Percentiles rank a stretch among this genome's conserved stretches.
These are phyloP conservation scores for Agriopis aurantiaria DNA, from an alignment of 2,888 invertebrate genomes.

Conservation along the genomic window DNA sequence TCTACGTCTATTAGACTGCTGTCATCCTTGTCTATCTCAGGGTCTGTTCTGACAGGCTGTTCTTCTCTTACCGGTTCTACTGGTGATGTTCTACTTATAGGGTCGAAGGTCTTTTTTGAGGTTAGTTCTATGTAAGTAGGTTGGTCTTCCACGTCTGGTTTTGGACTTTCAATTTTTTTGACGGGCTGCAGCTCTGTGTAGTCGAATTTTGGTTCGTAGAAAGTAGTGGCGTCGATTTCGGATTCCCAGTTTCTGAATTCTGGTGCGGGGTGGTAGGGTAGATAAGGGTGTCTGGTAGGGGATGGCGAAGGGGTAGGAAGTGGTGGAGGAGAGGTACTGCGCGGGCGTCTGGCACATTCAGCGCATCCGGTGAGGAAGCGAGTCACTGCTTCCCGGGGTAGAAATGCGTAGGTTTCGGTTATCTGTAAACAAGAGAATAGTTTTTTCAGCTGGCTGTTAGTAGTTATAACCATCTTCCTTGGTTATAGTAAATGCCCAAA, in stretches of 20 bases:
- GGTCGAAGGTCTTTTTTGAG: conserved; percentile 72
- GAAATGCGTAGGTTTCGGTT: conserved; percentile 97
- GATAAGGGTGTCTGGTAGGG: conserved; percentile 76
- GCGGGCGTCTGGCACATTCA: conserved; percentile 94
- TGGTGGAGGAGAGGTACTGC: conserved; percentile 87
- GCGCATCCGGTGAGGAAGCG: conserved; percentile 97
- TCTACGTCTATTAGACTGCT: conserved; percentile 82
- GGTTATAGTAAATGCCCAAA: not conserved
- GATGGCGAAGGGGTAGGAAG: conserved; percentile 82
- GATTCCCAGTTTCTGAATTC: conserved; percentile 85
- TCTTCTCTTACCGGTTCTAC: conserved; percentile 77
- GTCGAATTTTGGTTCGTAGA: conserved; percentile 74
- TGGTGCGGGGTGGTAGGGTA: conserved; percentile 76
- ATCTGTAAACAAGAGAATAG: conserved; percentile 88
- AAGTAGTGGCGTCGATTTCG: conserved; percentile 83
- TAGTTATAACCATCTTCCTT: not conserved
- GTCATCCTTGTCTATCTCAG: conserved; percentile 82
- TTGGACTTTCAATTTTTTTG: conserved; percentile 79
- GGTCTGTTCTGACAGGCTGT: conserved; percentile 76
- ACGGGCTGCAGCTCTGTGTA: conserved; percentile 77
- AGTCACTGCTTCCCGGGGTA: conserved; percentile 98
- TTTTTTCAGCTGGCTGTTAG: conserved; percentile 7
- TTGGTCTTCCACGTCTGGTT: conserved; percentile 73
- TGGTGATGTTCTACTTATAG: conserved; percentile 68
- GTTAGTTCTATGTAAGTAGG: conserved; percentile 82